Percentiles rank a stretch among this genome's conserved stretches.
Evolutionary conservation across 2,797 vertebrate species (phyloP).

Genomic region (Petrocephalus schoutedeni): DNA sequence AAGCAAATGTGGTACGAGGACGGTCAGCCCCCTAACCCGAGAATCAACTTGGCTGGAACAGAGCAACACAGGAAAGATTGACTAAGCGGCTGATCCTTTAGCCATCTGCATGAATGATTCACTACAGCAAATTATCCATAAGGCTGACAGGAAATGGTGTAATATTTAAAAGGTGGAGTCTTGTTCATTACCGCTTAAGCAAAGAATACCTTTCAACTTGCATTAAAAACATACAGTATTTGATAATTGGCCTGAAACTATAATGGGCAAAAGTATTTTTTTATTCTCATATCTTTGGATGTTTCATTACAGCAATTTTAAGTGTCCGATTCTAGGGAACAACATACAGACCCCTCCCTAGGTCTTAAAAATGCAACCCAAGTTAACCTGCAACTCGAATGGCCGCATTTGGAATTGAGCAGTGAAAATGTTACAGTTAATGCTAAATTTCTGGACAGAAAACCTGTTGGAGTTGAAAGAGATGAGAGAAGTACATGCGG

Average conservation of each 20-base stretch:
- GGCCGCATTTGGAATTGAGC: background rate
- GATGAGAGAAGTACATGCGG: background rate
- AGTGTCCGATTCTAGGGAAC: background rate
- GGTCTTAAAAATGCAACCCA: background rate
- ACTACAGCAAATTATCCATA: background rate
- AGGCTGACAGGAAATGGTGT: background rate
- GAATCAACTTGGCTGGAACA: background rate
- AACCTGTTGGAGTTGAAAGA: background rate
- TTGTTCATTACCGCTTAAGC: background rate
- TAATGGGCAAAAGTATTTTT: background rate
- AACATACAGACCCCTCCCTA: background rate
- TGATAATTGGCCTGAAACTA: background rate
- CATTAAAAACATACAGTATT: background rate
- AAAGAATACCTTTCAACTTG: background rate
- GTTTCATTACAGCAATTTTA: background rate
- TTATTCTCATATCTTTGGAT: background rate
- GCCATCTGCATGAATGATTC: background rate
- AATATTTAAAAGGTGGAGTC: background rate
- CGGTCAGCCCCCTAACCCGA: conserved; percentile 9
- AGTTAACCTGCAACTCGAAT: background rate
- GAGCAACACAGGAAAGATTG: background rate
- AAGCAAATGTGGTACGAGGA: conserved; percentile 41
- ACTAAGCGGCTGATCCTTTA: background rate
- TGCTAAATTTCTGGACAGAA: background rate
- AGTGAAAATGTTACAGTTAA: background rate